Base-by-base conservation (phyloP, 2,888 invertebrate species). In the Abrostola triplasia region DNA sequence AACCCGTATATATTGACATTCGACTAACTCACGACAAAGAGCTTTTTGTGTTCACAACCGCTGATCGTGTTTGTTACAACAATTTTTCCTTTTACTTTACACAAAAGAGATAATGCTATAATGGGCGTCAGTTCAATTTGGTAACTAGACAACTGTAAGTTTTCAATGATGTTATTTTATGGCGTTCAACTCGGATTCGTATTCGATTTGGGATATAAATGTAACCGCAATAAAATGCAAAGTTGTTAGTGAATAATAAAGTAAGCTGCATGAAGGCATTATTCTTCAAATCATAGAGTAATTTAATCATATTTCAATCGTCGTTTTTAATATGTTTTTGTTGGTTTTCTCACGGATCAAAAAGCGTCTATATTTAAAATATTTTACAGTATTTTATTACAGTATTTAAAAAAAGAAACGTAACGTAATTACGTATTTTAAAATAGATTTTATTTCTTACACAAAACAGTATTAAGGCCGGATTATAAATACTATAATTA, bases 1-100 rank as follows among this genome's bases (percentile, higher is more conserved):
- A 84, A 91, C 90, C 90, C 80, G 84, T 87, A 87, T 88, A 72
- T 72, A 89, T 84, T 88, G 84, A 85, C 85, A 84, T 84, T 83
- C 71, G 83, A 84, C 75, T 80, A 80, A 79, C 80, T 81, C 77
- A 82, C 82, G 84, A 90, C 87, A 90, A 88, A 84, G 83, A 79
- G 72, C 79, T 85, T 87, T 86, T 90, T 89, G 84, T 88, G 73
- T 76, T 64, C 65, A 71, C 70, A 70, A 73, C 73, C 71, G 73
- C 66, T 73, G 77, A 77, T 79, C 80, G 73, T 80, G 76, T 81
- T 84, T 81, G 71, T 74, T 69, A 60, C 52, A 62, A 70, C 59
- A 67, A 69, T 77, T 74, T 63, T 80, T 80, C 61, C 51, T 70
- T 81, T 79, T 78, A 75, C 76, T 79, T 79, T 67, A 62, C 69